Conservation (phyloP, 2,888 invertebrate genomes). For the Tetheella fluctuosa region DNA sequence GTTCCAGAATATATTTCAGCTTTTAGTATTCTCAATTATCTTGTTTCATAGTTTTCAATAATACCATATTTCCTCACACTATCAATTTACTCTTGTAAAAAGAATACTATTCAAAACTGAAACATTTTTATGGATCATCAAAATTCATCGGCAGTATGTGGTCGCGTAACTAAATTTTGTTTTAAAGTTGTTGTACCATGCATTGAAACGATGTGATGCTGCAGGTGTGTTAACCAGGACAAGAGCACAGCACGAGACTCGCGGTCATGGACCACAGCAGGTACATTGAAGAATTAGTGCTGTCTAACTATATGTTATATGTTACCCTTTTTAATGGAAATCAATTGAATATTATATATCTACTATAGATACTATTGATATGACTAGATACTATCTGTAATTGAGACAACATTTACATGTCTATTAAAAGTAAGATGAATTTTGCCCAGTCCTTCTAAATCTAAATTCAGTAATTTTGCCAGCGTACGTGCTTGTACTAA, state of each 20-base stretch:
- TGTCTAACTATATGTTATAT: constrained; percentile 30
- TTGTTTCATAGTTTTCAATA: not conserved
- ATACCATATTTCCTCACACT: not conserved
- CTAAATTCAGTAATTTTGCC: too few species aligned
- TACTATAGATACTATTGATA: too few species aligned
- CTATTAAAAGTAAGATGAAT: too few species aligned
- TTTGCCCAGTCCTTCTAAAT: too few species aligned
- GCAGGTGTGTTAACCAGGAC: constrained; percentile 80
- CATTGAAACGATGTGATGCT: constrained; percentile 60
- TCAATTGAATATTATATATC: constrained; percentile 6
- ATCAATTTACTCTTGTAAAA: too few species aligned
- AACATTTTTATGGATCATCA: not conserved
- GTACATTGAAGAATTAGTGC: constrained; percentile 60
- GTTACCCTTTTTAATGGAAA: constrained; percentile 30
- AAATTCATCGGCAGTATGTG: not conserved
- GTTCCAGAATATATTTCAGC: not conserved
- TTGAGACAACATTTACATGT: too few species aligned
- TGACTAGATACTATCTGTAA: too few species aligned
- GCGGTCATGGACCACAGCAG: constrained; percentile 71
- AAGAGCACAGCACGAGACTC: constrained; percentile 69
- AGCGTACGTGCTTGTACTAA: too few species aligned
- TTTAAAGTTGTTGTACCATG: constrained; percentile 23
- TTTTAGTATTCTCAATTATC: not conserved
- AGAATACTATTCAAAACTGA: too few species aligned
- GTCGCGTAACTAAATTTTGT: constrained; percentile 4